A percentile compares a stretch with the other conserved stretches of the same genome.
Evolutionary conservation across 2,888 invertebrate species (phyloP).

Genomic region (Trichacis sp.): DNA sequence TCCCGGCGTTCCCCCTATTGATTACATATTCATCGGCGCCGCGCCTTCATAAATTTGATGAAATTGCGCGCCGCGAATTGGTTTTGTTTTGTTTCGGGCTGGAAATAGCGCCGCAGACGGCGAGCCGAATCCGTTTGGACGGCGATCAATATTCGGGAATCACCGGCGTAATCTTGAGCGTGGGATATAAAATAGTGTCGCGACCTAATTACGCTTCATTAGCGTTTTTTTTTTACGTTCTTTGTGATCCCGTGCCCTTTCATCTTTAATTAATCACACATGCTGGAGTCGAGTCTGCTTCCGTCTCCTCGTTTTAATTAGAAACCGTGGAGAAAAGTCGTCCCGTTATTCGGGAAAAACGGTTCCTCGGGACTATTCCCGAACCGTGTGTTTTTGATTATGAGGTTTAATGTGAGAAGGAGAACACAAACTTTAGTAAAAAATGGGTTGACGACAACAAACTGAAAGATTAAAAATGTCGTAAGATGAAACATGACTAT

Average conservation of each 20-base stretch:
- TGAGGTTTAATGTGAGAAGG: too few relatives aligned
- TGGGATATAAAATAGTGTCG: too few relatives aligned
- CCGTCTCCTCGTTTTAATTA: slow-evolving; percentile 1
- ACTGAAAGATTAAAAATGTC: too few relatives aligned
- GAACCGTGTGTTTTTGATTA: too few relatives aligned
- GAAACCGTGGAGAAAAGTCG: not conserved
- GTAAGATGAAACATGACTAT: too few relatives aligned
- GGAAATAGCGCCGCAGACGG: slow-evolving; percentile 1
- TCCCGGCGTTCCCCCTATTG: not conserved
- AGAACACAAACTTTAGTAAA: too few relatives aligned
- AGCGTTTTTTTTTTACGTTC: not conserved
- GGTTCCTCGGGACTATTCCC: not conserved
- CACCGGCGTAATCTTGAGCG: not conserved
- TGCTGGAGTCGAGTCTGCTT: not conserved
- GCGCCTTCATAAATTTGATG: slow-evolving; percentile 1
- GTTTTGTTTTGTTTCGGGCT: not conserved
- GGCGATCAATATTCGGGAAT: not conserved
- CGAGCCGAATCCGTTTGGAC: not conserved
- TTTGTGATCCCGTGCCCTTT: not conserved
- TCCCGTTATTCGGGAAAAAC: not conserved
- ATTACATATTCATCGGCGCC: not conserved
- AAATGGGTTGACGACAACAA: too few relatives aligned
- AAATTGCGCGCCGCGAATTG: not conserved
- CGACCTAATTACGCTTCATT: not conserved
- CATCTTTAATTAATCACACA: slow-evolving; percentile 1